phyloP scores from a whole-genome alignment of 2,888 invertebrate species.

The Eupithecia abbreviata region DNA sequence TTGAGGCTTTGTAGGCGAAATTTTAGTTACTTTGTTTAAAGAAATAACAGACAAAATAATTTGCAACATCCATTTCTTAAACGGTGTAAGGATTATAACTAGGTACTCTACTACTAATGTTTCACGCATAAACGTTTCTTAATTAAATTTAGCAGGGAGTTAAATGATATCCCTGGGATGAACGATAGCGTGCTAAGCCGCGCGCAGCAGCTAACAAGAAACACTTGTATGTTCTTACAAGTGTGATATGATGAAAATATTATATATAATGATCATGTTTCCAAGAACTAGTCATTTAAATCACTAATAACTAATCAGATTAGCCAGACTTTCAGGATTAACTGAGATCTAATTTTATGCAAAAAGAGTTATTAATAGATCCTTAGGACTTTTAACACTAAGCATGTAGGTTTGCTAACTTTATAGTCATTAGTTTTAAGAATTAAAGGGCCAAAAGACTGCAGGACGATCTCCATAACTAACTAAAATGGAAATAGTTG shows the following conservation, averaged over 20 bases:
- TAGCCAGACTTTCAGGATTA: background rate
- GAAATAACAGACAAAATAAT: background rate
- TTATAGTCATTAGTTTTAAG: conserved; percentile 2
- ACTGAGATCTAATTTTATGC: background rate
- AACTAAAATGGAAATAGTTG: background rate
- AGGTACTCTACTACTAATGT: too few relatives aligned
- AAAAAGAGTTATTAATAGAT: background rate
- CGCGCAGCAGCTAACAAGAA: background rate
- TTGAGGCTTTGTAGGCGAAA: conserved; percentile 44
- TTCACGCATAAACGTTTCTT: too few relatives aligned
- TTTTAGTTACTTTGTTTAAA: background rate
- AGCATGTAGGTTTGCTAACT: background rate
- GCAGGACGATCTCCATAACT: background rate
- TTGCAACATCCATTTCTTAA: background rate
- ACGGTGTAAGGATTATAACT: background rate
- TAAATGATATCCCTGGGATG: too few relatives aligned
- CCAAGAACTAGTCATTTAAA: background rate
- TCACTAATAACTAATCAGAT: background rate
- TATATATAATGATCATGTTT: background rate
- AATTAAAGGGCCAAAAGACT: conserved; percentile 7
- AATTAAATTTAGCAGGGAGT: too few relatives aligned
- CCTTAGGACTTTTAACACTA: background rate
- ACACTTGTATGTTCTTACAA: background rate
- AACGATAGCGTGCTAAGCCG: too few relatives aligned
- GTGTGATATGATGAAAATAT: background rate